These are phyloP conservation scores for Callimico goeldii DNA, from an alignment of 2,797 vertebrate species.

Conservation along the genomic window DNA sequence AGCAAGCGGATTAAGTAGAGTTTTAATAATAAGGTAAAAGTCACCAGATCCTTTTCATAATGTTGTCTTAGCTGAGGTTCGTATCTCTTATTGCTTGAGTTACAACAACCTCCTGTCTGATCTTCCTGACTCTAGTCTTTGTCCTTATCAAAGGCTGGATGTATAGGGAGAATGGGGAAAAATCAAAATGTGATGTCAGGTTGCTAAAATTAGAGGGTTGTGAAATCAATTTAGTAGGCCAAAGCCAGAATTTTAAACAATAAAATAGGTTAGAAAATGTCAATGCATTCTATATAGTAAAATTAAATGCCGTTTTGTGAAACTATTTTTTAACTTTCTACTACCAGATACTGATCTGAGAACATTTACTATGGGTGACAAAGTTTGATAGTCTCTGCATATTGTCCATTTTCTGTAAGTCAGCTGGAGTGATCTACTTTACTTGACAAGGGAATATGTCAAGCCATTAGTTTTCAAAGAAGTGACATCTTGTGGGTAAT, in stretches of 20 bases:
- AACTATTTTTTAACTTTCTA: not conserved
- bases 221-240: conserved; percentile 7
- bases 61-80: not conserved
- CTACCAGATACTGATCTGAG: not conserved
- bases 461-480: conserved; percentile 51
- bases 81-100: not conserved
- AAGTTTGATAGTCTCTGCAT: not conserved
- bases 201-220: not conserved
- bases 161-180: not conserved
- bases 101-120: not conserved
- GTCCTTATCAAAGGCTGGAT: not conserved
- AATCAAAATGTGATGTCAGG: not conserved
- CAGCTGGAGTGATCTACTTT: not conserved
- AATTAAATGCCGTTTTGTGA: not conserved
- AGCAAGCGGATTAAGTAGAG: not conserved
- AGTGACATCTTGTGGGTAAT: not conserved
- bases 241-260: conserved; percentile 8
- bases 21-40: not conserved
- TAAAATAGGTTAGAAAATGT: not conserved
- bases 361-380: not conserved
- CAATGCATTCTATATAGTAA: not conserved
- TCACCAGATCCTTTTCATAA: conserved; percentile 19
- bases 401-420: not conserved
- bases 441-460: not conserved
- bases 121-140: not conserved